Conservation (phyloP, 2,888 invertebrate species). For the Palloptera scutellata region DNA sequence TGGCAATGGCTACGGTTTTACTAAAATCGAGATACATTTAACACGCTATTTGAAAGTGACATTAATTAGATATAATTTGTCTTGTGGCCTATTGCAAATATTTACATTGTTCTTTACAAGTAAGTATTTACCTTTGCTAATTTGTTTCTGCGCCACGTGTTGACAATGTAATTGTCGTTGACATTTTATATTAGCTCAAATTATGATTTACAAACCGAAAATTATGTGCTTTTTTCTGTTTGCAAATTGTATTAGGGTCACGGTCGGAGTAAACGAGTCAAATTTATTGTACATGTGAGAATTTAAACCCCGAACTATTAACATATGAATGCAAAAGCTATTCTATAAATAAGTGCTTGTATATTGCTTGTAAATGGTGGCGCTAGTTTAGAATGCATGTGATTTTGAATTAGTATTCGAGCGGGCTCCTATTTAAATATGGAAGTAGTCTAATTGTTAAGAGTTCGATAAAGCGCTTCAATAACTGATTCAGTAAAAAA, state of each 20-base stretch:
- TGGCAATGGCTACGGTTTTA: background rate
- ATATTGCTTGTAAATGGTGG: no score
- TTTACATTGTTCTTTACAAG: background rate
- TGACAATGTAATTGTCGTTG: slow-evolving; percentile 1
- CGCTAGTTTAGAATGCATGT: no score
- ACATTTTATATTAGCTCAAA: background rate
- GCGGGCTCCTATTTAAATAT: background rate
- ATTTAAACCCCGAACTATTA: no score
- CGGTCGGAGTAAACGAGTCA: slow-evolving; percentile 1
- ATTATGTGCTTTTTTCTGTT: slow-evolving; percentile 5
- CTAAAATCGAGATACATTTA: slow-evolving; percentile 18
- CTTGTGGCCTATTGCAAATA: background rate
- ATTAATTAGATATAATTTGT: no score
- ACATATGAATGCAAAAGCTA: no score
- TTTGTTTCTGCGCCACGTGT: slow-evolving; percentile 2
- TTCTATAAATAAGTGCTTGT: no score
- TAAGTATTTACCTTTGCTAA: slow-evolving; percentile 2
- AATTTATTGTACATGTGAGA: no score
- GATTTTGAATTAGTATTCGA: no score
- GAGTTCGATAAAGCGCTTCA: background rate
- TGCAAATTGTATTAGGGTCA: slow-evolving; percentile 24
- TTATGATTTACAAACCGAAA: background rate
- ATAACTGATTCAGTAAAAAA: background rate
- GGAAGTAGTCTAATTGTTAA: background rate
- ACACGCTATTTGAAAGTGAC: background rate